phyloP scores from a whole-genome alignment of 2,797 vertebrate species.

The Simalia tracyae region DNA sequence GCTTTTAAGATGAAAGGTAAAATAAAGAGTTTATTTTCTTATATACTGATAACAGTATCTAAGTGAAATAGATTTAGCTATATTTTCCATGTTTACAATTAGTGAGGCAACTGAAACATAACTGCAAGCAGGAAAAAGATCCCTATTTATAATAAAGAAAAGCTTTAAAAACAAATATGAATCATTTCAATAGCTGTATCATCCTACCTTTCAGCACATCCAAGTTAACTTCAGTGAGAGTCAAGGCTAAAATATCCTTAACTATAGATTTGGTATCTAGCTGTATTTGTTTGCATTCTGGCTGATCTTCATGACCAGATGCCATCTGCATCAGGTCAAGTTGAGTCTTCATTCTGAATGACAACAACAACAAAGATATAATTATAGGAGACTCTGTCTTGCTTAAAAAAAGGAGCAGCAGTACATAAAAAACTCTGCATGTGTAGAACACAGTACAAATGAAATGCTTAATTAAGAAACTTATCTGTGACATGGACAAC shows the following conservation, averaged over 20 bases:
- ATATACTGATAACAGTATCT: not conserved
- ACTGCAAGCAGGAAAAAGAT: not conserved
- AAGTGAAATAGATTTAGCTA: not conserved
- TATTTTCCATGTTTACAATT: not conserved
- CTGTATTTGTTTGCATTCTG: conserved; percentile 48
- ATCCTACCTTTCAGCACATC: conserved; percentile 48
- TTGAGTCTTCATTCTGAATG: conserved; percentile 70
- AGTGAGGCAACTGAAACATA: not conserved
- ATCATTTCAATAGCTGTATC: not conserved
- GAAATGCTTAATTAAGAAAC: not conserved
- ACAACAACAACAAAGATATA: not conserved
- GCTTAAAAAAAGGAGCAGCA: not conserved
- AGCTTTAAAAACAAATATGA: not conserved
- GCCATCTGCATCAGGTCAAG: conserved; percentile 70
- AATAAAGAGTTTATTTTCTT: not conserved
- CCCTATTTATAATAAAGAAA: not conserved
- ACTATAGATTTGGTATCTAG: conserved; percentile 63
- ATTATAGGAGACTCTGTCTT: not conserved
- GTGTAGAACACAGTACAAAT: not conserved
- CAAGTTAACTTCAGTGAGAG: conserved; percentile 44
- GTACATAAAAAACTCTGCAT: not conserved
- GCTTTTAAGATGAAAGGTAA: conserved; percentile 20
- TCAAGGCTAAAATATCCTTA: conserved; percentile 66
- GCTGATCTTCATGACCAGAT: conserved; percentile 54
- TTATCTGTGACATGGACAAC: not conserved